These are phyloP conservation scores for Drosophila chauvacae DNA, from an alignment of 1,140 invertebrate genomes.

Conservation along the genomic window DNA sequence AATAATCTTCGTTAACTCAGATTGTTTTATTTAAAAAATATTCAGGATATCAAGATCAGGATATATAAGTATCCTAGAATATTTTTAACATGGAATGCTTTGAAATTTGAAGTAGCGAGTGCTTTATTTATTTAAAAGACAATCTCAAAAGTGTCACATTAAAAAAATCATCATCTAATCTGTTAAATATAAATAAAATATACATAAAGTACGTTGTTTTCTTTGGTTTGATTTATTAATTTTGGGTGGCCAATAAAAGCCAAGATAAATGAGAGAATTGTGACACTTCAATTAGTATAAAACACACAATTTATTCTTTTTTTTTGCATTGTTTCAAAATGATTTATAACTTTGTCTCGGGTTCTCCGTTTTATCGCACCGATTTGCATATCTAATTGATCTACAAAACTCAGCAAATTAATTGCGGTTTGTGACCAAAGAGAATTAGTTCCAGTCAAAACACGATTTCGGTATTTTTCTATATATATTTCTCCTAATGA, in stretches of 20 bases:
- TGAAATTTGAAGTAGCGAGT: neutral
- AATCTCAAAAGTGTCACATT: neutral
- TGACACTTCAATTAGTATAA: slow-evolving; percentile 3
- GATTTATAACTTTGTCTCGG: slow-evolving; percentile 17
- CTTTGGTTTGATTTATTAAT: slow-evolving; percentile 10
- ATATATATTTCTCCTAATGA: slow-evolving; percentile 12
- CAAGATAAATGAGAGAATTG: slow-evolving; percentile 22
- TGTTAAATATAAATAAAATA: neutral
- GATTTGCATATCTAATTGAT: slow-evolving; percentile 60
- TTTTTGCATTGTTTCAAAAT: slow-evolving; percentile 12
- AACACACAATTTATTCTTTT: slow-evolving; percentile 1
- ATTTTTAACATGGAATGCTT: neutral
- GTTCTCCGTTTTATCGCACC: slow-evolving; percentile 24
- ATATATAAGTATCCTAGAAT: neutral
- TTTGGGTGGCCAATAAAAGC: slow-evolving; percentile 12
- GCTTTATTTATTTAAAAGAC: neutral
- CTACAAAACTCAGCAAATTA: slow-evolving; percentile 46
- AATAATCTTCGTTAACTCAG: no score
- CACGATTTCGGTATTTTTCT: slow-evolving; percentile 20
- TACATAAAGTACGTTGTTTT: neutral
- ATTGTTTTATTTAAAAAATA: neutral
- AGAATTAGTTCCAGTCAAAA: slow-evolving; percentile 43
- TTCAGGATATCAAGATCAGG: no score
- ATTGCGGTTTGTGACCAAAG: slow-evolving; percentile 41
- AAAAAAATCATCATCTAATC: neutral